Evolutionary conservation across 2,797 vertebrate species (phyloP), one percentile per base, ranked within the genome.

Genomic region (Bovichtus variegatus): DNA sequence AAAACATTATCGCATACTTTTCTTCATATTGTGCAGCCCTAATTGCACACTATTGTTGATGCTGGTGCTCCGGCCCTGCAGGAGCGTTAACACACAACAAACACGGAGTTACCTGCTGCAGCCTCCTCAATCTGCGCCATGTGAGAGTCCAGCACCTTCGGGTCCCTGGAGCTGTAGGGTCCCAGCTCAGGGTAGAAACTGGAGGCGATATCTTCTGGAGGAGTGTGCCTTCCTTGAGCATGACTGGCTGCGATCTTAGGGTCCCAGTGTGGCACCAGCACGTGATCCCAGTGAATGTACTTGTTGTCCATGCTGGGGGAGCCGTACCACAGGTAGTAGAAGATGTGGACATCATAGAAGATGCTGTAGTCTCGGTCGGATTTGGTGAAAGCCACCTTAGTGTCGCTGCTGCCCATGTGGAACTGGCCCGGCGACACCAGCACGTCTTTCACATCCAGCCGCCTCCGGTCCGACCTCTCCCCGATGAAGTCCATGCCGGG

Each of bases 221-320:
- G 97, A 2, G 83, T 88, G 91, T 97, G 97, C 74, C 93, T 94
- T 53, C 97, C 96, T 71, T 96, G 96, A 3, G 97, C 95, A 51
- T 97, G 97, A 79, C 96, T 96, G 82, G 96, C 96, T 1, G 97
- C 97, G 21, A 97, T 96, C 91, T 97, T 97, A 3, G 97, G 96
- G 90, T 97, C 97, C 97, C 97, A 98, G 92, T 97, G 97, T 1
- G 96, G 96, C 62, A 98, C 96, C 85, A 97, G 92, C 61, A 96
- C 95, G 31, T 97, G 97, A 84, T 97, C 96, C 97, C 97, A 98
- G 88, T 97, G 97, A 34, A 96, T 89, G 84, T 96, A 97, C 86
- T 92, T 94, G 44, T 88, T 92, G 84, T 97, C 95, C 85, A 93
- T 80, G 82, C 85, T 86, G 3, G 95, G 96, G 3, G 95, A 95